phyloP scores from a whole-genome alignment of 2,113 vertebrate species.

The Archocentrus centrarchus region DNA sequence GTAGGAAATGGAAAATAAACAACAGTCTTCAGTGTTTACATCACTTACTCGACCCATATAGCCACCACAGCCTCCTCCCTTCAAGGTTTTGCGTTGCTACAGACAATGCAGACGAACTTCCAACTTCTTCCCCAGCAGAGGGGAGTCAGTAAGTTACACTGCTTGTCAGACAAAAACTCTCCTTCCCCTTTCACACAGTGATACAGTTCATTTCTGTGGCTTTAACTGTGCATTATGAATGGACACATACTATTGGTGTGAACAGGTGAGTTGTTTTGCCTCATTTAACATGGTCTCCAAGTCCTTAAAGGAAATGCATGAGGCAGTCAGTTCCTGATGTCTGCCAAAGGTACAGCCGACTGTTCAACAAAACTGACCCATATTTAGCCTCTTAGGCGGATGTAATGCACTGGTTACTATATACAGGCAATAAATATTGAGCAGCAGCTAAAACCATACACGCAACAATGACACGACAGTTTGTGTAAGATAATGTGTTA shows the following conservation, averaged over 20 bases:
- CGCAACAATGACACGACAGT: neutral
- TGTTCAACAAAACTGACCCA: neutral
- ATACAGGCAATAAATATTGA: neutral
- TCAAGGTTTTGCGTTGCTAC: slow-evolving; percentile 1
- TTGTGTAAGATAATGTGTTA: neutral
- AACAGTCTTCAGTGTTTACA: neutral
- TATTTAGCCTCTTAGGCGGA: neutral
- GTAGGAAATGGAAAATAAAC: slow-evolving; percentile 17
- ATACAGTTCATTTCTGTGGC: neutral
- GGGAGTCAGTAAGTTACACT: slow-evolving; percentile 6
- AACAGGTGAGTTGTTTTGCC: neutral
- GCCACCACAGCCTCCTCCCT: neutral
- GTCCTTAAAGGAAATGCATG: neutral
- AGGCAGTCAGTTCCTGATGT: neutral
- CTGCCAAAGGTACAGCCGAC: neutral
- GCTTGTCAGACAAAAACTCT: neutral
- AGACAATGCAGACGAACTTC: neutral
- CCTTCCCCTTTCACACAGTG: neutral
- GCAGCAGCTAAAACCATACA: neutral
- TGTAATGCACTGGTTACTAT: neutral
- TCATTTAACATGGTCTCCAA: neutral
- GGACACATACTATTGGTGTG: neutral
- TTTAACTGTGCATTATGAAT: too few species aligned
- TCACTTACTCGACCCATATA: neutral
- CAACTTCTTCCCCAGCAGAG: neutral